phyloP scores from a whole-genome alignment of 37 sponge, comb jelly and placozoan genomes.

The Halisarca cf. caerulea region DNA sequence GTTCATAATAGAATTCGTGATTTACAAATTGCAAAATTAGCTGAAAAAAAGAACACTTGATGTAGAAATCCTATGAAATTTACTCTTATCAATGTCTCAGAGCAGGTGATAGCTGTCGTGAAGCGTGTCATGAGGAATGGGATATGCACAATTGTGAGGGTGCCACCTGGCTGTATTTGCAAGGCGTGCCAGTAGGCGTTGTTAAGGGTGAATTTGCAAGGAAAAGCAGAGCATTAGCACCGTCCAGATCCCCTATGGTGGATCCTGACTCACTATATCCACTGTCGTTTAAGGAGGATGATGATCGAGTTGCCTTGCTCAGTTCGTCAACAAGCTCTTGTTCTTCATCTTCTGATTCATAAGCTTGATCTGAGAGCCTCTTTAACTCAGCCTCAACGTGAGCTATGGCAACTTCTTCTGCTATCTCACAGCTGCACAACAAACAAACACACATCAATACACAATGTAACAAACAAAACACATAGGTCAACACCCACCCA shows the following conservation, averaged over 20 bases:
- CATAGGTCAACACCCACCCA: too few species aligned
- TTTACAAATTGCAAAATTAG: too few species aligned
- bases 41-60: too few species aligned
- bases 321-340: constrained; percentile 16
- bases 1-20: too few species aligned
- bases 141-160: too few species aligned
- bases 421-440: neutral
- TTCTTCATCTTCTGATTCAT: constrained; percentile 10
- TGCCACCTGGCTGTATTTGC: neutral
- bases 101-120: too few species aligned
- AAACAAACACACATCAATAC: too few species aligned
- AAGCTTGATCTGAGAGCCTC: neutral
- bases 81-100: too few species aligned
- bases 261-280: constrained; percentile 20
- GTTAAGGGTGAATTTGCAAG: neutral
- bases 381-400: constrained; percentile 23
- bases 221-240: constrained; percentile 25
- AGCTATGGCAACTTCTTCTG: constrained; percentile 19
- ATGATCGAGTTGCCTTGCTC: neutral
- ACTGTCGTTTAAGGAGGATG: constrained; percentile 18
- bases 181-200: neutral
- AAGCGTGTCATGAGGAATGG: too few species aligned
- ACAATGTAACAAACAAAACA: too few species aligned
- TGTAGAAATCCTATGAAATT: too few species aligned
- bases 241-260: constrained; percentile 25